A percentile compares a stretch with the other conserved stretches of the same genome.
These are phyloP conservation scores for Drosophila colorata DNA, from an alignment of 2,888 invertebrate species.

Conservation along the genomic window DNA sequence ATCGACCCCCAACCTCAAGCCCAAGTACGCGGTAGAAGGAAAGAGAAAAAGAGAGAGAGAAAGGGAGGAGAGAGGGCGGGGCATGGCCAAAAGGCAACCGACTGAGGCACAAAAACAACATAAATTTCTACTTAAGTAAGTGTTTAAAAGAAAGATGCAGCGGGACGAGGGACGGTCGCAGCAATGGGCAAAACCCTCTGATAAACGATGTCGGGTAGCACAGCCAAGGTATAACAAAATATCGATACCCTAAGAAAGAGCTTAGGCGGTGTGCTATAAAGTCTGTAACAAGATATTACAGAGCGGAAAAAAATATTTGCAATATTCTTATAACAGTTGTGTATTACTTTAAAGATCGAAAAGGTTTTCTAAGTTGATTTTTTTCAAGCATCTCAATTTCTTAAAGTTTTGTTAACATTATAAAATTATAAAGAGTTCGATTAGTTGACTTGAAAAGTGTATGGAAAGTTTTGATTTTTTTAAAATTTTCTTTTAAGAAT, in stretches of 20 bases:
- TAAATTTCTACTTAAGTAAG: conserved; percentile 80
- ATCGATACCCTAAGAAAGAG: conserved; percentile 11
- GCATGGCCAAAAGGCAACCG: conserved; percentile 10
- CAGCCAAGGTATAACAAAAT: conserved; percentile 37
- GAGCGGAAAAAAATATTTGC: too few species aligned
- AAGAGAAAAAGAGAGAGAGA: background rate
- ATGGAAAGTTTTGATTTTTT: too few species aligned
- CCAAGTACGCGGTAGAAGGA: too few species aligned
- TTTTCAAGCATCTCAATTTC: too few species aligned
- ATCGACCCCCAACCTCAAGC: conserved; percentile 40
- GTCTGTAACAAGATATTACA: background rate
- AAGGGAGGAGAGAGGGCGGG: too few species aligned
- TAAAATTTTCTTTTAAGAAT: too few species aligned
- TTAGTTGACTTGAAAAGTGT: too few species aligned
- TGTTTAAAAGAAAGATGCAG: conserved; percentile 75
- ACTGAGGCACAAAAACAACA: conserved; percentile 69
- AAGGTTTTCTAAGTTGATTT: too few species aligned
- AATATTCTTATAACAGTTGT: too few species aligned
- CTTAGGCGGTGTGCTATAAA: accelerated
- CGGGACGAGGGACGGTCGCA: conserved; percentile 17
- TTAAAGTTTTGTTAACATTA: too few species aligned
- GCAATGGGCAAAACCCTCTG: conserved; percentile 35
- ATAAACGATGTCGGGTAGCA: conserved; percentile 52
- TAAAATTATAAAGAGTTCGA: too few species aligned
- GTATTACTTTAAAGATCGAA: too few species aligned